Evolutionary conservation across 2,888 invertebrate genomes (phyloP).

Genomic region (Melinopterus prodromus): DNA sequence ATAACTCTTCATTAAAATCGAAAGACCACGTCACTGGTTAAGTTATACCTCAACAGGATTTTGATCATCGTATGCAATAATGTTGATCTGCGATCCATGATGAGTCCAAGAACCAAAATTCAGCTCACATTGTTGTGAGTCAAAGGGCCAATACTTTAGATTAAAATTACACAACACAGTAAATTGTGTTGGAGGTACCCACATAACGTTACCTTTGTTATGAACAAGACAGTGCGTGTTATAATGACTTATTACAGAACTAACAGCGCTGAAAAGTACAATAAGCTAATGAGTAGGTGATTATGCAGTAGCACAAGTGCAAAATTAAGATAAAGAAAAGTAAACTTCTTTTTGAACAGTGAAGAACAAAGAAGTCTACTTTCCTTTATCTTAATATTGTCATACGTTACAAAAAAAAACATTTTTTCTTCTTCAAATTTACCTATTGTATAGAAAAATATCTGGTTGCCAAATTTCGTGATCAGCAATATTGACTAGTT

Average conservation of each 20-base stretch:
- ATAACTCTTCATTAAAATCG: no score
- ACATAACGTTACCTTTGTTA: constrained; percentile 65
- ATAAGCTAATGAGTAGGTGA: no score
- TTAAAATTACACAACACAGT: constrained; percentile 71
- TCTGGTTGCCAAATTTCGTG: constrained; percentile 85
- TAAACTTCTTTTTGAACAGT: no score
- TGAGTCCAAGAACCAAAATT: constrained; percentile 80
- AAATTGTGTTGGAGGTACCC: constrained; percentile 76
- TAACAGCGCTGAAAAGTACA: constrained; percentile 64
- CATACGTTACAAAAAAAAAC: background rate
- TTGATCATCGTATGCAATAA: constrained; percentile 51
- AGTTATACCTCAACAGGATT: constrained; percentile 47
- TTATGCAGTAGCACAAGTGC: no score
- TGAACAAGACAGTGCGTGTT: constrained; percentile 65
- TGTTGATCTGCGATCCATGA: constrained; percentile 67
- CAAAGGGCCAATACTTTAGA: constrained; percentile 78
- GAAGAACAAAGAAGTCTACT: no score
- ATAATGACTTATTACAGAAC: constrained; percentile 67
- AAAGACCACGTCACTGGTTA: constrained; percentile 10
- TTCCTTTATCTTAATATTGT: no score
- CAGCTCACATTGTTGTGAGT: constrained; percentile 72
- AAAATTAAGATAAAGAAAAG: no score
- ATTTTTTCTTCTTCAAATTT: constrained; percentile 28
- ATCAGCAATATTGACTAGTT: constrained; percentile 68
- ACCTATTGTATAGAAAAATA: constrained; percentile 75